These are phyloP conservation scores for Syritta pipiens DNA, from an alignment of 2,888 invertebrate species.

Conservation along the genomic window DNA sequence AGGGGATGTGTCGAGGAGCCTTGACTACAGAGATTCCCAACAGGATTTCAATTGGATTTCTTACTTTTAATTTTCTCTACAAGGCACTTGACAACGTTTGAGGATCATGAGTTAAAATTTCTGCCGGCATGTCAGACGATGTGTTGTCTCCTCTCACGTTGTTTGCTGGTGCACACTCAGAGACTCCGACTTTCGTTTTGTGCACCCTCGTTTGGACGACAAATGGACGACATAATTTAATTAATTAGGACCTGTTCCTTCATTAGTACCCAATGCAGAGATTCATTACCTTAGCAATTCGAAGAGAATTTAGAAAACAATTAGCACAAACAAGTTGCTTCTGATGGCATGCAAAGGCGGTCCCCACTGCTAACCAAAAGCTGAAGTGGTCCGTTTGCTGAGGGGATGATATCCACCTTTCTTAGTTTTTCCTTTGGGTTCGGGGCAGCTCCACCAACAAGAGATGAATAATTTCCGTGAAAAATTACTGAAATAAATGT, in stretches of 20 bases:
- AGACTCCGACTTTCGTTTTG: no score
- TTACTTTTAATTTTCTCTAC: background rate
- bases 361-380: no score
- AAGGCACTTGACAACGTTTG: background rate
- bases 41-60: no score
- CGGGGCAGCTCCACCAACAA: background rate
- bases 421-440: background rate
- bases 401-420: background rate
- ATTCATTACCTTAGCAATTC: constrained; percentile 17
- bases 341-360: constrained; percentile 25
- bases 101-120: no score
- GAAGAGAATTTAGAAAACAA: constrained; percentile 43
- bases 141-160: no score
- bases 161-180: no score
- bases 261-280: constrained; percentile 29
- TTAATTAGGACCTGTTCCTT: constrained; percentile 47
- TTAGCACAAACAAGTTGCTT: constrained; percentile 45
- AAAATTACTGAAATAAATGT: constrained; percentile 42
- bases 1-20: no score
- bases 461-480: constrained; percentile 47
- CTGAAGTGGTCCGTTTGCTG: background rate
- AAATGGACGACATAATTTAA: constrained; percentile 31
- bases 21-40: no score
- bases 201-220: no score
- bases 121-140: no score